phyloP scores from a whole-genome alignment of 2,888 invertebrate species.

The Lepetodrilus schrolli region DNA sequence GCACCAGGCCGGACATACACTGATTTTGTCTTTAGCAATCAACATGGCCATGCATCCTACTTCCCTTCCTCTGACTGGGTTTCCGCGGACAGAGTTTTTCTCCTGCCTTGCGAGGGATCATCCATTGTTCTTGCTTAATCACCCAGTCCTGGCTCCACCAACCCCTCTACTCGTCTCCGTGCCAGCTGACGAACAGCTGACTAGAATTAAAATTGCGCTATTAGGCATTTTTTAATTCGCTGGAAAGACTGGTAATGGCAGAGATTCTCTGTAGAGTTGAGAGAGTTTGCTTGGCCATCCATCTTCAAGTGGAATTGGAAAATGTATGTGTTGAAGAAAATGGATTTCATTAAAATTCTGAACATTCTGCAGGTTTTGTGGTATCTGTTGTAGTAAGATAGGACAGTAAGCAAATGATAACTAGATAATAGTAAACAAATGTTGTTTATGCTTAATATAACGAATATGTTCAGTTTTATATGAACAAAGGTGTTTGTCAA shows the following conservation, averaged over 20 bases:
- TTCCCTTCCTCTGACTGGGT: background rate
- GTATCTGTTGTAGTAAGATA: too few species aligned
- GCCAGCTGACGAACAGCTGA: conserved; percentile 32
- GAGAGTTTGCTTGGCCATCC: background rate
- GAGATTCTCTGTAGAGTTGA: conserved; percentile 8
- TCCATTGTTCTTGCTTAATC: conserved; percentile 30
- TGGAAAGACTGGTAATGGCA: conserved; percentile 10
- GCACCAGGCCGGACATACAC: background rate
- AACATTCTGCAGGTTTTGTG: too few species aligned
- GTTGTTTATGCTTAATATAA: too few species aligned
- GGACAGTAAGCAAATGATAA: too few species aligned
- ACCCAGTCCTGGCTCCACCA: background rate
- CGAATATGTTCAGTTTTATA: too few species aligned
- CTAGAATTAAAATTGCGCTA: conserved; percentile 25
- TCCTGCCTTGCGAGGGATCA: background rate
- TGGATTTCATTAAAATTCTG: too few species aligned
- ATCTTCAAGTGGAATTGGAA: background rate
- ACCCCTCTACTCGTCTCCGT: background rate
- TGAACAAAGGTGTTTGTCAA: too few species aligned
- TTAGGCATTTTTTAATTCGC: conserved; percentile 29
- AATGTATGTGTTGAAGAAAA: background rate
- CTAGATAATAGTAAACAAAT: too few species aligned
- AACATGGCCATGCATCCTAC: background rate
- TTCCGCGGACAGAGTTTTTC: background rate
- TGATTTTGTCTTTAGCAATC: conserved; percentile 2